Evolutionary conservation across 2,113 vertebrate genomes (phyloP), one percentile per base, ranked within the genome.

Genomic region (Scomber colias): DNA sequence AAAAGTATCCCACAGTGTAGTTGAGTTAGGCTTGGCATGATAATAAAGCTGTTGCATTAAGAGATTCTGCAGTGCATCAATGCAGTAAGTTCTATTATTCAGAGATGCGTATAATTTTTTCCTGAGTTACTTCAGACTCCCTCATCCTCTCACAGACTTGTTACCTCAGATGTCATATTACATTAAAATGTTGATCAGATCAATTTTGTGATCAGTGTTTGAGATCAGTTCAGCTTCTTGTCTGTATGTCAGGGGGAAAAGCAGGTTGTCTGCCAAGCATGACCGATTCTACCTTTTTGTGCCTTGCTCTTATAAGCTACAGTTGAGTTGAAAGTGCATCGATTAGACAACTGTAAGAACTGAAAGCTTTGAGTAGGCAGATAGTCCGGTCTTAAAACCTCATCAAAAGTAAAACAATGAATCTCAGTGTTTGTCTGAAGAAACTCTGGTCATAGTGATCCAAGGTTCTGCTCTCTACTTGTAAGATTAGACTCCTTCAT

Each of bases 401-500:
- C 60, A 19, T 85, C 19, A 31, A 27, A 63, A 68, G 64, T 30
- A 27, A 16, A 27, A 57, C 64, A 82, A 63, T 69, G 45, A 66
- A 61, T 51, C 40, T 65, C 65, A 62, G 21, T 79, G 77, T 87
- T 85, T 84, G 62, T 71, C 44, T 79, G 66, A 61, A 21, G 60
- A 51, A 69, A 81, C 62, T 71, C 31, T 1, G 59, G 50, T 71
- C 55, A 64, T 55, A 72, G 56, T 44, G 81, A 89, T 78, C 67
- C 27, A 51, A 75, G 77, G 68, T 67, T 91, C 85, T 87, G 59
- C 78, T 81, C 67, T 87, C 64, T 27, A 40, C 71, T 57, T 61
- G 69, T 75, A 87, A 89, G 83, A 92, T 92, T 86, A 80, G 76
- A 69, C 80, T 78, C 70, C 74, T 90, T 92, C 81, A 82, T 89